Percentiles rank a stretch among this genome's conserved stretches.
Conservation (phyloP, 2,888 invertebrate genomes). For the Abscondita cerata region DNA sequence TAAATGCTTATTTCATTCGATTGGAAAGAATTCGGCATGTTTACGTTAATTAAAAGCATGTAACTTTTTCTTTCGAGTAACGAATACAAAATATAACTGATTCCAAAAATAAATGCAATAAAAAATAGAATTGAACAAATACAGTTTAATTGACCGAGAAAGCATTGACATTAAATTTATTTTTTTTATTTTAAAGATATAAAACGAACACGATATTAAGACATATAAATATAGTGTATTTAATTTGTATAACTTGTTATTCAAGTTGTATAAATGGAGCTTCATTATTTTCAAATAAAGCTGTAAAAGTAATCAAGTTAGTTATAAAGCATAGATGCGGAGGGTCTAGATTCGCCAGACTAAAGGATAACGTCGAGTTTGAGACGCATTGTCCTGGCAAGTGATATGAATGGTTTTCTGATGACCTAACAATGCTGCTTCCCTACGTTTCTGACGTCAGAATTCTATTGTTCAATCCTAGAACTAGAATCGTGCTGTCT, state of each 20-base stretch:
- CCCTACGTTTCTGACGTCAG: slow-evolving; percentile 38
- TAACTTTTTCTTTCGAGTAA: too few species aligned
- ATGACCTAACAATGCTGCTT: slow-evolving; percentile 44
- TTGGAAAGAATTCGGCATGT: too few species aligned
- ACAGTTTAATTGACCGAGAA: too few species aligned
- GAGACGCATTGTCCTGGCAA: slow-evolving; percentile 42
- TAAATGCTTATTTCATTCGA: too few species aligned
- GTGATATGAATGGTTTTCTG: slow-evolving; percentile 45
- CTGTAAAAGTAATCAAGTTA: slow-evolving; percentile 25
- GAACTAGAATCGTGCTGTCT: slow-evolving; percentile 24
- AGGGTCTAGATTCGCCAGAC: slow-evolving; percentile 26
- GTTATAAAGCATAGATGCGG: slow-evolving; percentile 22
- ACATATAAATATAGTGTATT: too few species aligned
- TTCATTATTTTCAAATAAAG: slow-evolving; percentile 22
- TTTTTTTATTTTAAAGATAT: too few species aligned
- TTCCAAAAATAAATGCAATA: too few species aligned
- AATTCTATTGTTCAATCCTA: slow-evolving; percentile 28
- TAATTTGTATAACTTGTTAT: not conserved
- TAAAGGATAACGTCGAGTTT: slow-evolving; percentile 33
- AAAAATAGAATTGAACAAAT: too few species aligned
- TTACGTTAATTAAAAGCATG: too few species aligned
- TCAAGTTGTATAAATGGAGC: slow-evolving; percentile 7
- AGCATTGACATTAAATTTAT: too few species aligned
- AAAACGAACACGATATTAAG: too few species aligned
- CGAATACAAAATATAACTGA: too few species aligned